Conservation (phyloP, 2,888 invertebrate species). For the Itoplectis maculator region DNA sequence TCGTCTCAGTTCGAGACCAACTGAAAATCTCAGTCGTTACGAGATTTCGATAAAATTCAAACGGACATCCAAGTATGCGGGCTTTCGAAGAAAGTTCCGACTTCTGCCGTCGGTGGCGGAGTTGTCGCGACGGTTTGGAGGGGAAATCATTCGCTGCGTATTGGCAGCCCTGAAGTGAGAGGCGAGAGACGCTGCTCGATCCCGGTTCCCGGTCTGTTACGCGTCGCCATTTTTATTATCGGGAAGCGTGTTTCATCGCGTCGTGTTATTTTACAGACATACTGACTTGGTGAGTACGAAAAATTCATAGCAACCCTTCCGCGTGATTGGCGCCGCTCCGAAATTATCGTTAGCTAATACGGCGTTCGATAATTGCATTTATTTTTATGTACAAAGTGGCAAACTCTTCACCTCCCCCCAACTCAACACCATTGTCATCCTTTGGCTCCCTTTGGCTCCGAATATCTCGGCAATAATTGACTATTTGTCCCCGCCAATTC, state of each 20-base stretch:
- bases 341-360: not conserved
- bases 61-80: not conserved
- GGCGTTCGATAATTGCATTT: not conserved
- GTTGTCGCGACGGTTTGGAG: constrained; percentile 10
- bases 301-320: constrained; percentile 8
- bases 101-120: constrained; percentile 39
- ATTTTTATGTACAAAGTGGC: not conserved
- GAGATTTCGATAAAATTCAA: not conserved
- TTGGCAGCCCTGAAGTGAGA: constrained; percentile 68
- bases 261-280: constrained; percentile 75
- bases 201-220: constrained; percentile 67
- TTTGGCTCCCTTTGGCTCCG: too few relatives aligned
- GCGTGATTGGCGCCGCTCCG: not conserved
- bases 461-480: not conserved
- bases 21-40: too few relatives aligned
- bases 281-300: constrained; percentile 79
- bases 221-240: constrained; percentile 79
- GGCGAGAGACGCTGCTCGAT: constrained; percentile 54
- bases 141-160: constrained; percentile 22
- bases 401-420: not conserved
- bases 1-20: not conserved
- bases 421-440: not conserved
- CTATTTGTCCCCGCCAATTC: not conserved
- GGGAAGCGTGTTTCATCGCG: constrained; percentile 77
- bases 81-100: not conserved